Evolutionary conservation across 2,113 vertebrate genomes (phyloP).

Genomic region (Gymnarchus niloticus): DNA sequence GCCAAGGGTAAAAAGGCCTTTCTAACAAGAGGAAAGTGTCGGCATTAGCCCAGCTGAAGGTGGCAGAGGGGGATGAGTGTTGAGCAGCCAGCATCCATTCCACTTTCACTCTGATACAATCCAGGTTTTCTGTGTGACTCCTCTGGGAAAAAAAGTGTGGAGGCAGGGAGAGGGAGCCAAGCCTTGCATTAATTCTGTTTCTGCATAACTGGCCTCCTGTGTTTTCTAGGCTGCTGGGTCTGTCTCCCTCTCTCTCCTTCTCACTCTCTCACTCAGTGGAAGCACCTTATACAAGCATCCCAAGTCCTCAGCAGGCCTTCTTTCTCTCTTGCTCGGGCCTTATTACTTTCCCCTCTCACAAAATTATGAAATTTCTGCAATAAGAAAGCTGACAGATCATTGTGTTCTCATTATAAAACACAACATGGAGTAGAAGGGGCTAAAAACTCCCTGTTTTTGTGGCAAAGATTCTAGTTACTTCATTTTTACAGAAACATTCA

Average conservation of each 20-base stretch:
- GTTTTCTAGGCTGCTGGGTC: slow-evolving; percentile 52
- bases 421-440: not conserved
- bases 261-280: not conserved
- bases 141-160: slow-evolving; percentile 50
- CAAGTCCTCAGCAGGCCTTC: not conserved
- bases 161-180: slow-evolving; percentile 63
- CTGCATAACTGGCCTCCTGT: slow-evolving; percentile 72
- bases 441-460: not conserved
- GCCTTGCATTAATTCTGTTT: slow-evolving; percentile 72
- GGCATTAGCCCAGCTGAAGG: not conserved
- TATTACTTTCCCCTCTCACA: not conserved
- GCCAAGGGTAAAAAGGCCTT: not conserved
- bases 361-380: slow-evolving; percentile 6
- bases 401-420: not conserved
- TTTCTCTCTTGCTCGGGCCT: not conserved
- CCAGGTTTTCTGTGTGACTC: slow-evolving; percentile 49
- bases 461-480: not conserved
- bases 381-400: slow-evolving; percentile 7
- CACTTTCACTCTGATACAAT: slow-evolving; percentile 29
- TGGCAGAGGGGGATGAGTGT: not conserved
- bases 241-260: slow-evolving; percentile 19
- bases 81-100: not conserved
- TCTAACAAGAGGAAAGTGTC: not conserved
- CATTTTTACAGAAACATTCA: not conserved
- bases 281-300: slow-evolving; percentile 24